phyloP scores from a whole-genome alignment of 2,113 vertebrate genomes.

The Fregetta grallaria region DNA sequence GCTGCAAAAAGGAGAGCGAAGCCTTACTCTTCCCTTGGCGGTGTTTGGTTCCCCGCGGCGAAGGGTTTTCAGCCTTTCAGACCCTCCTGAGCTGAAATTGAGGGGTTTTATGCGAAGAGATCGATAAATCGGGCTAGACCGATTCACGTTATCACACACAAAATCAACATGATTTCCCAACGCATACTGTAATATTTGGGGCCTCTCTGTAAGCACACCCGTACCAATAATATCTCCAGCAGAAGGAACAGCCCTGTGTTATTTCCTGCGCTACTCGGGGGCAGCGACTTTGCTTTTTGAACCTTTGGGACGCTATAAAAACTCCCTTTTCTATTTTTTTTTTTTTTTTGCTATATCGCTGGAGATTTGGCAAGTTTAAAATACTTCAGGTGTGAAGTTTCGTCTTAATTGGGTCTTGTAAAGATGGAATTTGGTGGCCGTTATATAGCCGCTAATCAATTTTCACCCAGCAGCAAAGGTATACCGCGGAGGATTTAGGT shows the following conservation, averaged over 20 bases:
- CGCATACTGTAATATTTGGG: accelerated
- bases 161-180: not conserved
- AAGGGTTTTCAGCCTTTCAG: not conserved
- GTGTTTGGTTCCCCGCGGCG: not conserved
- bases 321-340: not conserved
- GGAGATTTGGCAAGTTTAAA: constrained; percentile 30
- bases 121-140: not conserved
- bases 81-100: not conserved
- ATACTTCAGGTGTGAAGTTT: constrained; percentile 44
- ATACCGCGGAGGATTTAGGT: constrained; percentile 16
- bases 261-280: not conserved
- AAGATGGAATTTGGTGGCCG: constrained; percentile 53
- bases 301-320: constrained; percentile 29
- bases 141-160: not conserved
- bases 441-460: constrained; percentile 53
- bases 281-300: not conserved
- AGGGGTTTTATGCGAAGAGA: not conserved
- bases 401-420: constrained; percentile 55
- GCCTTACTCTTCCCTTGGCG: not conserved
- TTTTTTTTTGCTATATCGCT: not conserved
- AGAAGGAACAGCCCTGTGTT: not conserved
- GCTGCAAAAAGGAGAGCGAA: not conserved
- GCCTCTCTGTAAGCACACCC: not conserved
- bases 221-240: not conserved
- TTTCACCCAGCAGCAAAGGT: constrained; percentile 55